These are phyloP conservation scores for Paralvinella palmiformis DNA, from an alignment of 1,140 invertebrate genomes.

Conservation along the genomic window DNA sequence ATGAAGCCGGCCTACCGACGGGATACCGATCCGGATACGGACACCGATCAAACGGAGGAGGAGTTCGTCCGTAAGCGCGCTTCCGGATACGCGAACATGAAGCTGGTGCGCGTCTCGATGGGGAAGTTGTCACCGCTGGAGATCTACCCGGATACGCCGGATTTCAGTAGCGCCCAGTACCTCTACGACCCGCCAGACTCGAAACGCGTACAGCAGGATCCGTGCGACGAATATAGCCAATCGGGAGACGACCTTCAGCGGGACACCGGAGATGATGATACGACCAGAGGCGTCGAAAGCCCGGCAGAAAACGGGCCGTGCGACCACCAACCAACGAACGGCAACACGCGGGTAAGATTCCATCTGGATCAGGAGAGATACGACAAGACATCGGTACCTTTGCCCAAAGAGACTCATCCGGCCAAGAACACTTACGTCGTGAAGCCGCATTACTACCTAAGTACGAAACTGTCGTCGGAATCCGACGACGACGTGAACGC, in stretches of 20 bases:
- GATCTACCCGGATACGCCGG: background rate
- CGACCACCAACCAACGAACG: too few species aligned
- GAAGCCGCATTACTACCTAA: too few species aligned
- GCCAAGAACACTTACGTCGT: conserved; percentile 1
- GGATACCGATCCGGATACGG: conserved; percentile 4
- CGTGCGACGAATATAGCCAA: too few species aligned
- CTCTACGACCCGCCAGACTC: conserved; percentile 26
- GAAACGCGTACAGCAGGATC: background rate
- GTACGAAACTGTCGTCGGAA: too few species aligned
- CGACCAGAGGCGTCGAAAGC: too few species aligned
- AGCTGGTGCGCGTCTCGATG: background rate
- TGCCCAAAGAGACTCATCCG: conserved; percentile 10
- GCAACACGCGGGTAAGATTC: too few species aligned
- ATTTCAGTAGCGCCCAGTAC: background rate
- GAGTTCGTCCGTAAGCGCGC: background rate
- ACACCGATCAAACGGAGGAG: background rate
- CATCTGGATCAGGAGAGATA: too few species aligned
- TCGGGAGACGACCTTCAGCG: too few species aligned
- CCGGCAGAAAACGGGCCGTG: too few species aligned
- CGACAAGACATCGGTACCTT: conserved; percentile 33
- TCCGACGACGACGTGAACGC: background rate
- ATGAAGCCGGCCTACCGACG: background rate
- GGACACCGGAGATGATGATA: too few species aligned
- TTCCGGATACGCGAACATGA: background rate
- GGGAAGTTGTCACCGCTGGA: background rate